phyloP scores from a whole-genome alignment of 2,113 vertebrate genomes.

The Guaruba guarouba region DNA sequence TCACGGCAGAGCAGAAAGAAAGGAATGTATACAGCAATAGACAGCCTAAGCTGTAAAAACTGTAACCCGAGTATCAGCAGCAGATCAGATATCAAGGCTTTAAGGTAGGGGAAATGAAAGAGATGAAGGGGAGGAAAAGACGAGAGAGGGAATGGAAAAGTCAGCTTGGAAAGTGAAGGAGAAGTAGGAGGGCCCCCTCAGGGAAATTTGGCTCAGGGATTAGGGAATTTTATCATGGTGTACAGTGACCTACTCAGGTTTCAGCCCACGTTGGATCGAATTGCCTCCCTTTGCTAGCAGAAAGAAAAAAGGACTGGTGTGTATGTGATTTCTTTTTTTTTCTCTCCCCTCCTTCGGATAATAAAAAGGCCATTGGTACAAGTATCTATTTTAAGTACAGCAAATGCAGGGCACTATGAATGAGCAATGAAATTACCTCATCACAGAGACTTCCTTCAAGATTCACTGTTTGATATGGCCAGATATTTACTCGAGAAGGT shows the following conservation, averaged over 20 bases:
- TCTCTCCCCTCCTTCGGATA: slow-evolving; percentile 56
- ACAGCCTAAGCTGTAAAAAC: slow-evolving; percentile 99
- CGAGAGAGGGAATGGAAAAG: slow-evolving; percentile 87
- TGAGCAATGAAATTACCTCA: slow-evolving; percentile 71
- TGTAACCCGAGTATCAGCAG: slow-evolving; percentile 89
- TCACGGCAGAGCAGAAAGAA: slow-evolving; percentile 90
- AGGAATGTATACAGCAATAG: slow-evolving; percentile 99
- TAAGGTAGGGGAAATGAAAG: slow-evolving; percentile 96
- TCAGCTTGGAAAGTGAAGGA: slow-evolving; percentile 87
- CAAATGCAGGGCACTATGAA: slow-evolving; percentile 72
- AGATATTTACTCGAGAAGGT: slow-evolving; percentile 54
- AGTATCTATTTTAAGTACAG: slow-evolving; percentile 78
- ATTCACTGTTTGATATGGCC: slow-evolving; percentile 59
- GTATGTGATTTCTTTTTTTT: slow-evolving; percentile 71
- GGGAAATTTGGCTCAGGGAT: slow-evolving; percentile 96
- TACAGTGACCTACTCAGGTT: slow-evolving; percentile 98
- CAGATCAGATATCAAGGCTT: slow-evolving; percentile 98
- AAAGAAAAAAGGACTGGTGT: slow-evolving; percentile 85
- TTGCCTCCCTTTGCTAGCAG: slow-evolving; percentile 88
- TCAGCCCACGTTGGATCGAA: slow-evolving; percentile 85
- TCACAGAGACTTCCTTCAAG: slow-evolving; percentile 63
- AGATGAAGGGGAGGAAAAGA: slow-evolving; percentile 78
- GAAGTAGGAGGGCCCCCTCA: slow-evolving; percentile 84
- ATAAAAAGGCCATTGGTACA: slow-evolving; percentile 79
- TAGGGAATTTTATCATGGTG: slow-evolving; percentile 98